Evolutionary conservation across 2,888 invertebrate genomes (phyloP), one percentile per base, ranked within the genome.

Genomic region (Tetranychus truncatus): DNA sequence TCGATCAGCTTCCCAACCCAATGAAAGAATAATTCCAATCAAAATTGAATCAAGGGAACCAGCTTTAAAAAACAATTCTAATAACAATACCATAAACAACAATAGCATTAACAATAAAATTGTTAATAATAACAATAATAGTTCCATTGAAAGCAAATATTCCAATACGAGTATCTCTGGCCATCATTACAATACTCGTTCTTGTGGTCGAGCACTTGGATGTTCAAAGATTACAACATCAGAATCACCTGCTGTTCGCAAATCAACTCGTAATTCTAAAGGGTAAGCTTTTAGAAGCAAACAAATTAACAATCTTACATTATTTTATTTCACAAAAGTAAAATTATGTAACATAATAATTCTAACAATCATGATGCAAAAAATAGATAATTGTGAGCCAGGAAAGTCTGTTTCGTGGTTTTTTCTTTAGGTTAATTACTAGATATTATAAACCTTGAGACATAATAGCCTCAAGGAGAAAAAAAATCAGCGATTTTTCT

Each of bases 61-160:
- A 15, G 9, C 55, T 55, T 0, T 55, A 15, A 55, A 55, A 55
- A 9, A 55, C 55, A 55, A 55, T 2, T 15, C 9, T 15, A 55
- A 55, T 6, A 55, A 55, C 55, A 55, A 55, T 1, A 55, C 9
- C 6, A 55, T 15, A 9, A 55, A 55, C 55, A 55, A 55, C 15
- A 55, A 55, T 55, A 55, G 15, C 15, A 55, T 55, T 55, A 46
- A 73, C 20, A 66, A 55, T 44, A 74, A 66, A 34, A 74, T 67
- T 44, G 67, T 55, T 21, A 73, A 73, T 73, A 21, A n/a, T 21
- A 73, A 55, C 9, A 73, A 73, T 65, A 74, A 45, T 21, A 74
- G 45, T 45, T n/a, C 34, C 46, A 45, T n/a, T 6, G 20, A 45
- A 46, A 72, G 45, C 21, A 20, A 72, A 66, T 66, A 66, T 44